Percentiles rank a stretch among this genome's conserved stretches.
phyloP scores from a whole-genome alignment of 2,113 vertebrate genomes.

The Emydura subglobosa region DNA sequence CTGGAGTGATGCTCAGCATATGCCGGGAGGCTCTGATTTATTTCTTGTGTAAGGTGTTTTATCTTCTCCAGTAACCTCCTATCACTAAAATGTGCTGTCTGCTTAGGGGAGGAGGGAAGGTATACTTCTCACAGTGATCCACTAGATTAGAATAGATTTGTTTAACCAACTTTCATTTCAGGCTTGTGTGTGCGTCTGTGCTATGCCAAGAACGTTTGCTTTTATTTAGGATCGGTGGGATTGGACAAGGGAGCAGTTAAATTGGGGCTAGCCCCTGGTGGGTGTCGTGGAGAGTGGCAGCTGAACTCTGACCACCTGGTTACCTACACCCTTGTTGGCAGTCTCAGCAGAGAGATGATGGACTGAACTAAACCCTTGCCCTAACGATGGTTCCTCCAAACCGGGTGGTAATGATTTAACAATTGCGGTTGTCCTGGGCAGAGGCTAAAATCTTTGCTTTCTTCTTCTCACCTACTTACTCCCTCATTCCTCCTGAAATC shows the following conservation, averaged over 20 bases:
- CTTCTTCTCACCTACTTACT: background rate
- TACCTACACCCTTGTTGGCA: background rate
- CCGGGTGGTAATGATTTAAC: background rate
- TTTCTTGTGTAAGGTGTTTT: background rate
- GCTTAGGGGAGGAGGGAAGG: rapidly evolving
- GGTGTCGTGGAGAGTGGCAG: background rate
- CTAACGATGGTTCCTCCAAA: background rate
- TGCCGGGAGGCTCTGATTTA: background rate
- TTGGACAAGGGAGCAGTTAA: background rate
- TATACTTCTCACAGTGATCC: background rate
- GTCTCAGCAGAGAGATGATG: background rate
- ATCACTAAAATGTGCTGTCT: background rate
- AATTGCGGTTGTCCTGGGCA: background rate
- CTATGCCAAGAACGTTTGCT: background rate
- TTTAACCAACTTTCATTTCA: background rate
- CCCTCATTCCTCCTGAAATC: background rate
- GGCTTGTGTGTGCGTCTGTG: background rate
- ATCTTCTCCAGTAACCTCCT: background rate
- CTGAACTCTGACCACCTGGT: background rate
- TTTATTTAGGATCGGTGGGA: background rate
- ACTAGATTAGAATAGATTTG: background rate
- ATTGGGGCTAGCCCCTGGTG: background rate
- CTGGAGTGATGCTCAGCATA: background rate
- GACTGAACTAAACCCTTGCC: background rate
- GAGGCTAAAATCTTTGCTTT: background rate